phyloP scores from a whole-genome alignment of 2,113 vertebrate species.

The Gymnobelideus leadbeateri region DNA sequence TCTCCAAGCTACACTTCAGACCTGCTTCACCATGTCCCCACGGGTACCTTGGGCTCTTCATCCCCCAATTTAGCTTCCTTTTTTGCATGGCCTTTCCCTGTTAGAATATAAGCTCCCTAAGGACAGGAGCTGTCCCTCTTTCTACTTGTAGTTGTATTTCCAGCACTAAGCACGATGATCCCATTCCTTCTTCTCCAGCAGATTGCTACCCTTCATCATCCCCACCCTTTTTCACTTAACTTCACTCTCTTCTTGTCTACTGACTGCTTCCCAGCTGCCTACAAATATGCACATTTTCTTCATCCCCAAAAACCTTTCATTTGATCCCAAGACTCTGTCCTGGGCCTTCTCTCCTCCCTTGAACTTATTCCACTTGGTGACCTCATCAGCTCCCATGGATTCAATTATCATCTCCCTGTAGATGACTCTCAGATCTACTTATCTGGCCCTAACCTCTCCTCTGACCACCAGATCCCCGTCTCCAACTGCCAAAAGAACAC shows the following conservation, averaged over 20 bases:
- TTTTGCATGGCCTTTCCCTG: not conserved
- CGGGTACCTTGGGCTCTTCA: not conserved
- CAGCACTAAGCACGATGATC: not conserved
- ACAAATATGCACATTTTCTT: not conserved
- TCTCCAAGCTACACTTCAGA: not conserved
- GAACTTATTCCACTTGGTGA: not conserved
- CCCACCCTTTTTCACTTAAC: not conserved
- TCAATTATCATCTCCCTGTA: not conserved
- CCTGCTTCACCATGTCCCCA: not conserved
- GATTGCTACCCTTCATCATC: not conserved
- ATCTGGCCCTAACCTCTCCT: not conserved
- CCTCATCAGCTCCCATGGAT: not conserved
- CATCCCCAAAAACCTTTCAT: not conserved
- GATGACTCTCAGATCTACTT: not conserved
- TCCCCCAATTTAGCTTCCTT: not conserved
- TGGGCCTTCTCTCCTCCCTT: not conserved
- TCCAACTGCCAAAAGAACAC: not conserved
- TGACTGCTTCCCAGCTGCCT: not conserved
- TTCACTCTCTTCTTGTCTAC: not conserved
- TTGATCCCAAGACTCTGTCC: not conserved
- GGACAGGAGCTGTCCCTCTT: not conserved
- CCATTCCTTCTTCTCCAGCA: not conserved
- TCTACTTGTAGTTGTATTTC: not conserved
- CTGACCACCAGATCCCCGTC: too few species aligned
- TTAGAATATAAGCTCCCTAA: not conserved